Conservation (phyloP, 2,113 vertebrate genomes). For the Nyctibius bracteatus region DNA sequence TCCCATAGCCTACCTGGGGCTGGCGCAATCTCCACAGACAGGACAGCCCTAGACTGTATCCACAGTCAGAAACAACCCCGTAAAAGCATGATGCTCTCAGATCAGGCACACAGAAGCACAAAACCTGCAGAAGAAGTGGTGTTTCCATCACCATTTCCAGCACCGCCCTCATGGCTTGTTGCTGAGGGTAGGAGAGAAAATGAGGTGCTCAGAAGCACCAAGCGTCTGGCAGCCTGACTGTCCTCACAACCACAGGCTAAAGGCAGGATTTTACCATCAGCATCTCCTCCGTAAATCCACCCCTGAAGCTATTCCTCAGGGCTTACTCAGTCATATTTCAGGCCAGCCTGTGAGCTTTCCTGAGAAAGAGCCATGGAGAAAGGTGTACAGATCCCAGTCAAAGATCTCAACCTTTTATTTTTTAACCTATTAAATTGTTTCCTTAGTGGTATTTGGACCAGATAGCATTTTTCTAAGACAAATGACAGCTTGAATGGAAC, state of each 20-base stretch:
- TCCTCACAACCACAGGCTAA: background rate
- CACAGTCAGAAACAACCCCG: rapidly evolving
- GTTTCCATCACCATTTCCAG: background rate
- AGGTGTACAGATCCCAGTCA: background rate
- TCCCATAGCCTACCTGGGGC: background rate
- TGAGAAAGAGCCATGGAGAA: background rate
- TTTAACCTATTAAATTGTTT: slow-evolving; percentile 15
- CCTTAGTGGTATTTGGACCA: background rate
- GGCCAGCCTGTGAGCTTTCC: background rate
- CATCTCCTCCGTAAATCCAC: background rate
- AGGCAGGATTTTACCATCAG: background rate
- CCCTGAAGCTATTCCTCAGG: background rate
- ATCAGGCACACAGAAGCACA: background rate
- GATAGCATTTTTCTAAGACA: background rate
- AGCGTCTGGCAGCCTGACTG: background rate
- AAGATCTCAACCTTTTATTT: background rate
- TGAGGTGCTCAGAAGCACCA: background rate
- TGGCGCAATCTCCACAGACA: background rate
- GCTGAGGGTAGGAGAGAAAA: background rate
- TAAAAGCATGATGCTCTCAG: rapidly evolving
- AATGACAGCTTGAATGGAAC: background rate
- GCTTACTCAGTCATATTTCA: background rate
- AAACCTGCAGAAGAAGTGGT: rapidly evolving
- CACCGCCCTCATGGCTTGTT: background rate
- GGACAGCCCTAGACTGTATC: rapidly evolving